A percentile compares a stretch with the other conserved stretches of the same genome.
phyloP scores from a whole-genome alignment of 2,113 vertebrate genomes.

The Tympanuchus pallidicinctus region DNA sequence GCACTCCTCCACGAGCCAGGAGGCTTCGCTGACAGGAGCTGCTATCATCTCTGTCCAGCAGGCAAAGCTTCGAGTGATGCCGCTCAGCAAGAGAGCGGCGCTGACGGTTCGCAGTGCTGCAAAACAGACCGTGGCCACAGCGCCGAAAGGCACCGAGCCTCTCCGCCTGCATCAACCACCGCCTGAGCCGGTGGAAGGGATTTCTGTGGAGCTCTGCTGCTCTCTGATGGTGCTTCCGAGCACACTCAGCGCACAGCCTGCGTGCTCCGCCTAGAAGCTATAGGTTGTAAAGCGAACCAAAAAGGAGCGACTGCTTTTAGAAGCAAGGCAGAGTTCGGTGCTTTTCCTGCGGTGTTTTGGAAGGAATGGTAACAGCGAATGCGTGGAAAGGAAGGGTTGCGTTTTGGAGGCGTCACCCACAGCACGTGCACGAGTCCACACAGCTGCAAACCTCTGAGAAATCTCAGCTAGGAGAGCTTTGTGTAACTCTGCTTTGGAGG shows the following conservation, averaged over 20 bases:
- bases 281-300: background rate
- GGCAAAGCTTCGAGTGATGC: constrained; percentile 5
- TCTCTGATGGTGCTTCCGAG: constrained; percentile 55
- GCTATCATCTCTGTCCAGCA: constrained; percentile 42
- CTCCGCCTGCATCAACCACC: background rate
- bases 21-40: constrained; percentile 27
- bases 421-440: background rate
- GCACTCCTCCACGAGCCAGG: constrained; percentile 27
- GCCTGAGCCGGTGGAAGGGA: background rate
- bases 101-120: background rate
- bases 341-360: too few relatives aligned
- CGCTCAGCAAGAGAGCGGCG: constrained; percentile 17
- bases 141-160: background rate
- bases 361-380: too few relatives aligned
- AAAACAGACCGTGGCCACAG: constrained; percentile 19
- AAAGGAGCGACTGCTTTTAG: too few relatives aligned
- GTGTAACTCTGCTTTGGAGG: too few relatives aligned
- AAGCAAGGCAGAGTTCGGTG: too few relatives aligned
- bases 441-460: background rate
- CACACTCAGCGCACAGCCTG: background rate
- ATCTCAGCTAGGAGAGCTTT: background rate
- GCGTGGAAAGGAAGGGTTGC: background rate
- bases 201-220: constrained; percentile 67
- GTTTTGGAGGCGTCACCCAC: background rate
- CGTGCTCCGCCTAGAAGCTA: rapidly evolving